A percentile compares a stretch with the other conserved stretches of the same genome.
Evolutionary conservation across 2,113 vertebrate species (phyloP).

Genomic region (Circaetus cinerascens): DNA sequence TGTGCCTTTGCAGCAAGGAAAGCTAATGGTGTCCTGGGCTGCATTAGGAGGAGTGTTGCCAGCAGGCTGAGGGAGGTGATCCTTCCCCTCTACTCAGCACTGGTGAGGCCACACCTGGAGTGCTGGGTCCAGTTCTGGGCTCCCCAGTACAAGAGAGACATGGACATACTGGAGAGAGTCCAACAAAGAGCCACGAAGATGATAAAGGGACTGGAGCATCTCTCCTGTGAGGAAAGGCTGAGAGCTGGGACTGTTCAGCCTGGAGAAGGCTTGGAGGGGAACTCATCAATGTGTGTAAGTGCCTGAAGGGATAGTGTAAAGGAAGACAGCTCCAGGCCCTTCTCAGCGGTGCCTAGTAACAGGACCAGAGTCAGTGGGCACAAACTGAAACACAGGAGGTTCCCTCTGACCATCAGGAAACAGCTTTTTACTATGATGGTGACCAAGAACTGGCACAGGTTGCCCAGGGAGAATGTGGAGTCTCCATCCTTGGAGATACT

Average conservation of each 20-base stretch:
- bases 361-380: not conserved
- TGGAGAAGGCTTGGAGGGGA: not conserved
- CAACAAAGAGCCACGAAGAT: not conserved
- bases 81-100: not conserved
- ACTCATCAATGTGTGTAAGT: not conserved
- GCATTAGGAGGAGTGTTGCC: not conserved
- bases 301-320: not conserved
- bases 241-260: not conserved
- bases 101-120: not conserved
- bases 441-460: not conserved
- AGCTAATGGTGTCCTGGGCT: too few species aligned
- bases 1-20: not conserved
- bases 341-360: not conserved
- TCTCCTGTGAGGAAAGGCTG: not conserved
- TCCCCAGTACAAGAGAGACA: not conserved
- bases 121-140: not conserved
- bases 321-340: not conserved
- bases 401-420: not conserved
- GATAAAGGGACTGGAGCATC: not conserved
- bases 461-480: not conserved
- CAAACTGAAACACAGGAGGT: not conserved
- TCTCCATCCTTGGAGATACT: not conserved
- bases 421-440: not conserved
- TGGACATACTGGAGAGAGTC: not conserved
- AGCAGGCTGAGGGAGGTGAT: not conserved